Evolutionary conservation across 2,797 vertebrate genomes (phyloP).

Genomic region (Gorsachius magnificus): DNA sequence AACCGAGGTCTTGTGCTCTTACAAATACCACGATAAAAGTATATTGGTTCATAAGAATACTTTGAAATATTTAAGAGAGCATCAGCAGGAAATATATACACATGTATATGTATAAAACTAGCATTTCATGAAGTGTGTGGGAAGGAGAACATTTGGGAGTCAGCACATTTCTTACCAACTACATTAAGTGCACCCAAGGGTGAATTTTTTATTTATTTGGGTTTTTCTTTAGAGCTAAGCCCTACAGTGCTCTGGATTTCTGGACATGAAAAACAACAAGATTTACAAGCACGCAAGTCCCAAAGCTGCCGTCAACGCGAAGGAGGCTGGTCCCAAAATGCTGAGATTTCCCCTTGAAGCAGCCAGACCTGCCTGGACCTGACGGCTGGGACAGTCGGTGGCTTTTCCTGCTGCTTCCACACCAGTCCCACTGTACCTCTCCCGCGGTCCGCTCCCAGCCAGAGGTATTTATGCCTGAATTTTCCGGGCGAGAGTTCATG

Average conservation of each 20-base stretch:
- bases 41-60: constrained; percentile 20
- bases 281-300: not conserved
- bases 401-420: not conserved
- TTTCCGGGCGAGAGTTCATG: not conserved
- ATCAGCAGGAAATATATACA: constrained; percentile 49
- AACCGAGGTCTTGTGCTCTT: constrained; percentile 31
- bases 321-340: not conserved
- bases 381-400: not conserved
- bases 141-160: constrained; percentile 34
- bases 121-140: not conserved
- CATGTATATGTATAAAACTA: constrained; percentile 42
- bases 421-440: not conserved
- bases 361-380: not conserved
- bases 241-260: not conserved
- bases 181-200: constrained; percentile 54
- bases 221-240: not conserved
- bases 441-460: accelerated
- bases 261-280: not conserved
- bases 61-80: constrained; percentile 61
- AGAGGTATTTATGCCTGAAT: not conserved
- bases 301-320: accelerated
- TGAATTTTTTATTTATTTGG: constrained; percentile 48
- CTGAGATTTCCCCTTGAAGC: not conserved
- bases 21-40: not conserved
- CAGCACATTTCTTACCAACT: constrained; percentile 50